A percentile compares a stretch with the other conserved stretches of the same genome.
Conservation (phyloP, 1,140 invertebrate species). For the Procambarus virginalis region DNA sequence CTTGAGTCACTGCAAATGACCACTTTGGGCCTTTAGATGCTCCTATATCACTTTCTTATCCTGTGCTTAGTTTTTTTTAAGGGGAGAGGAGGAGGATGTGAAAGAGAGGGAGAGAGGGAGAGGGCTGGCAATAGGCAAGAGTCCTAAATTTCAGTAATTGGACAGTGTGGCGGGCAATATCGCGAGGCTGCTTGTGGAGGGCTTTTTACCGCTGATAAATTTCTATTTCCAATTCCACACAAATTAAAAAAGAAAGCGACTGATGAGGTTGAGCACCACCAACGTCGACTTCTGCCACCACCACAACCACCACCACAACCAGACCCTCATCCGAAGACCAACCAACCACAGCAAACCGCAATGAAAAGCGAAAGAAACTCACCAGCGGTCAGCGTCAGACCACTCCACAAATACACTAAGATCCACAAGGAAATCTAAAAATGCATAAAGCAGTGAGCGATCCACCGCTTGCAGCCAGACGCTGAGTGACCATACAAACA, state of each 20-base stretch:
- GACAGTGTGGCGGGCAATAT: background rate
- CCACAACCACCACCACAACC: too few relatives aligned
- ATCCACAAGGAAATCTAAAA: constrained; percentile 28
- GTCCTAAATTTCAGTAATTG: background rate
- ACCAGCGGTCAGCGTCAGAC: constrained; percentile 18
- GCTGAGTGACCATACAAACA: constrained; percentile 60
- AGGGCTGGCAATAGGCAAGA: background rate
- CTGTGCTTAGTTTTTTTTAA: too few relatives aligned
- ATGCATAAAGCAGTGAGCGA: constrained; percentile 27
- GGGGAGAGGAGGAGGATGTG: too few relatives aligned
- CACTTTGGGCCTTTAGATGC: too few relatives aligned
- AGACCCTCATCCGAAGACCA: too few relatives aligned
- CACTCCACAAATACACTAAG: constrained; percentile 41
- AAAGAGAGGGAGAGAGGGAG: background rate
- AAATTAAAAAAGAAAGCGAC: background rate
- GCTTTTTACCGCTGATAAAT: constrained; percentile 37
- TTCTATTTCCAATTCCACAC: constrained; percentile 14
- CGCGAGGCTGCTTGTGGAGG: background rate
- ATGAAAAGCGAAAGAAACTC: constrained; percentile 22
- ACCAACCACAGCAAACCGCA: background rate
- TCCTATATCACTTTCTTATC: too few relatives aligned
- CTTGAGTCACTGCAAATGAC: too few relatives aligned
- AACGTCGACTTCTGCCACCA: background rate
- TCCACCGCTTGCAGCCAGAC: background rate
- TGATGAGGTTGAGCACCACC: background rate